Conservation (phyloP, 2,888 invertebrate genomes). For the Melangyna quadrimaculata region DNA sequence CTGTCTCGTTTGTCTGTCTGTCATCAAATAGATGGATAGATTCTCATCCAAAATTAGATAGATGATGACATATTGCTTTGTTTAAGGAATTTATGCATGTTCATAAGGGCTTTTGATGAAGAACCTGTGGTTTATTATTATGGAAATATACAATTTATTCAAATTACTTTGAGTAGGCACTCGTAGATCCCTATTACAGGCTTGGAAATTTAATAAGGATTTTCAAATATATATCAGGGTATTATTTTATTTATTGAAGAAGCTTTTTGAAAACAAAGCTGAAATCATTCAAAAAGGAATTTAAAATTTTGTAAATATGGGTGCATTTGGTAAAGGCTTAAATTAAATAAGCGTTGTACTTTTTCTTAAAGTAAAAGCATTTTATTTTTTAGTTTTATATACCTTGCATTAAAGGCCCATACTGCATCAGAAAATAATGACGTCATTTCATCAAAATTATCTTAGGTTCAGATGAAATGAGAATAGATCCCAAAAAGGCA, state of each 20-base stretch:
- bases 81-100: not conserved
- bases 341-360: no score
- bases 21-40: not conserved
- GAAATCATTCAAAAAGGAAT: not conserved
- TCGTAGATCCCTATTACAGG: no score
- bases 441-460: no score
- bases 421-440: no score
- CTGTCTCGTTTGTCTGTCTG: not conserved
- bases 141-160: not conserved
- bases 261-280: not conserved
- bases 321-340: not conserved
- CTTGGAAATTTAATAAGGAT: not conserved
- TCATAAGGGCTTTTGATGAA: not conserved
- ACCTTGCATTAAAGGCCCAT: no score
- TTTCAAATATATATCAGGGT: not conserved
- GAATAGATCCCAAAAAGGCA: no score
- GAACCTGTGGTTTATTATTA: not conserved
- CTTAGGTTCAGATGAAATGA: no score
- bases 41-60: not conserved
- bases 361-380: no score
- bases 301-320: not conserved
- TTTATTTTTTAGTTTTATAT: no score
- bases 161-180: not conserved
- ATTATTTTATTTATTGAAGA: not conserved
- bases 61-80: not conserved